These are phyloP conservation scores for Ariopsis seemanni DNA, from an alignment of 2,113 vertebrate genomes.

Conservation along the genomic window DNA sequence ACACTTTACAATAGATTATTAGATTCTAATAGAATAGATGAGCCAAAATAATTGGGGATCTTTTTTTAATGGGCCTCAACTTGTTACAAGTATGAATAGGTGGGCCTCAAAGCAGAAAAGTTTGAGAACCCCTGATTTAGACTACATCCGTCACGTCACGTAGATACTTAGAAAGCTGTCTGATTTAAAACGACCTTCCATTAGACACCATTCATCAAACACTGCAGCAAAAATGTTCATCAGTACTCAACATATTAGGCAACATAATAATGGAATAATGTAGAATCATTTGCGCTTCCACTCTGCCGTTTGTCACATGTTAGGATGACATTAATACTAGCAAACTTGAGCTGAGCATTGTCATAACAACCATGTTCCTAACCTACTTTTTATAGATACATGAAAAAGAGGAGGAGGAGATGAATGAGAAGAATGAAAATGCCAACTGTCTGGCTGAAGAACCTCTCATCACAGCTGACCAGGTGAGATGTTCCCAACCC, in stretches of 20 bases:
- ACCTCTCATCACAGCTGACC: slow-evolving; percentile 87
- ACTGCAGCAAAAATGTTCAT: neutral
- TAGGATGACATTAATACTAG: slow-evolving; percentile 21
- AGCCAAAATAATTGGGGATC: too few species aligned
- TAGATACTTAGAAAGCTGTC: neutral
- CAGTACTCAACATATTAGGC: neutral
- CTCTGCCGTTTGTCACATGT: neutral
- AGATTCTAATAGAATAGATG: too few species aligned
- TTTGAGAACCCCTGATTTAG: neutral
- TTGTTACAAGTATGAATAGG: too few species aligned
- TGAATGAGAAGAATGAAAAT: slow-evolving; percentile 90
- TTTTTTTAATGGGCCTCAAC: too few species aligned
- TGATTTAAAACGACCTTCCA: neutral
- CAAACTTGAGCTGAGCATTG: slow-evolving; percentile 5
- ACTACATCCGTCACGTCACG: neutral
- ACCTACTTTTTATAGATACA: slow-evolving; percentile 73
- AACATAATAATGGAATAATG: neutral
- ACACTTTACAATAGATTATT: too few species aligned
- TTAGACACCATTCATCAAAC: neutral
- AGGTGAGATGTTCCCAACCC: slow-evolving; percentile 67
- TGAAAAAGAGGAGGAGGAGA: slow-evolving; percentile 89
- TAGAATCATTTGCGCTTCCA: slow-evolving; percentile 29
- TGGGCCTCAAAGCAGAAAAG: too few species aligned
- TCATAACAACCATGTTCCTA: slow-evolving; percentile 34
- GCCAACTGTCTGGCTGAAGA: slow-evolving; percentile 85